These are phyloP conservation scores for Drosophila vallismaia DNA, from an alignment of 2,888 invertebrate genomes.

Conservation along the genomic window DNA sequence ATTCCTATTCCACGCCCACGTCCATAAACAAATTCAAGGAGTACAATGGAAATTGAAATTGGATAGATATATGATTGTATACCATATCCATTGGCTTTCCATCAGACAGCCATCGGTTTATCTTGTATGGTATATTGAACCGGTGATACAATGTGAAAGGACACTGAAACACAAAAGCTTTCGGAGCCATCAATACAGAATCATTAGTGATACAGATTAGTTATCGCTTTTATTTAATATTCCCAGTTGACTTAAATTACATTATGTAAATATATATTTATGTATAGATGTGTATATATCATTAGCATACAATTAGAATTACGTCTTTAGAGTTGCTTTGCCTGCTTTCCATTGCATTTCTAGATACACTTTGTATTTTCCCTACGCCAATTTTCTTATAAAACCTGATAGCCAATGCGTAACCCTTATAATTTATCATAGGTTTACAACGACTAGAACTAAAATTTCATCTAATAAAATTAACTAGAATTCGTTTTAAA, in stretches of 20 bases:
- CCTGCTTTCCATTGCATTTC: conserved; percentile 65
- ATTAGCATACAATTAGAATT: conserved; percentile 76
- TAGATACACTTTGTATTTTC: conserved; percentile 46
- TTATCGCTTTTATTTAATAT: conserved; percentile 76
- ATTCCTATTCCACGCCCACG: not conserved
- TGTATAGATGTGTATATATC: conserved; percentile 52
- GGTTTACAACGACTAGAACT: conserved; percentile 50
- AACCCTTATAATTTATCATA: conserved; percentile 46
- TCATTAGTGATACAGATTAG: conserved; percentile 59
- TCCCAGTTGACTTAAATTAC: conserved; percentile 74
- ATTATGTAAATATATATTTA: conserved; percentile 61
- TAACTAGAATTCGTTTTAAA: conserved; percentile 60
- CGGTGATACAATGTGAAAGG: not conserved
- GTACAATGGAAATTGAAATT: conserved; percentile 6
- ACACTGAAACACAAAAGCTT: not conserved
- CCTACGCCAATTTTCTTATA: conserved; percentile 61
- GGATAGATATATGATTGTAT: not conserved
- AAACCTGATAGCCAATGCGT: conserved; percentile 56
- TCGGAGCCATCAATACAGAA: not conserved
- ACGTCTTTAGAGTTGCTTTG: conserved; percentile 75
- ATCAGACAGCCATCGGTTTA: conserved; percentile 6
- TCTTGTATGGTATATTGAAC: not conserved
- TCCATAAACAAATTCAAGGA: not conserved
- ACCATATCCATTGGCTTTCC: not conserved
- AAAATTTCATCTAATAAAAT: conserved; percentile 72